Base-by-base conservation (phyloP, 2,888 invertebrate species). In the Microctonus aethiopoides region DNA sequence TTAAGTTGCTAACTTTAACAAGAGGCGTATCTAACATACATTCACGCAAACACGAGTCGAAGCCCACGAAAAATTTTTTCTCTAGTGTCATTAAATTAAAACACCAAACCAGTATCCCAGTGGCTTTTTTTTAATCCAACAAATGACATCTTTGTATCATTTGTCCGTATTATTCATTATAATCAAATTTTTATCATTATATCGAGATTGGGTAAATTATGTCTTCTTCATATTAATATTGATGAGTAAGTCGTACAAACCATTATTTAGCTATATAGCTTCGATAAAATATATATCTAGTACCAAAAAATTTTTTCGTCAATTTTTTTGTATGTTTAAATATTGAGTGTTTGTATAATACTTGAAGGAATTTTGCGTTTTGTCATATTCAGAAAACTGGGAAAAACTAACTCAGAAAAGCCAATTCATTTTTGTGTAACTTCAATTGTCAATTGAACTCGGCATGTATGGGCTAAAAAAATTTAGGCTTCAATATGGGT, bases 101-200 rank as follows among this genome's bases (percentile, higher is more conserved):
- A n/a, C n/a, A n/a, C 66, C 29, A 56, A 51, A 66, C 57, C 59
- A 62, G n/a, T n/a, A 60, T 62, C 70, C 69, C 54, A 54, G 54
- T 26, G 22, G 22, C 36, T 56, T 46, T 11, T 46, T 11, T 22
- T 22, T 66, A 71, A 64, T 51, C 41, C 67, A 56, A 68, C 68
- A 67, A 59, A 29, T 34, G 66, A 68, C 57, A 70, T 52, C 70
- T 60, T n/a, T n/a, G n/a, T n/a, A n/a, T n/a, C n/a, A n/a, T n/a
- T n/a, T n/a, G n/a, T n/a, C n/a, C n/a, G 34, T 68, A 69, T 77
- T 77, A 68, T 77, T 75, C 72, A 72, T 77, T 76, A 77, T 71
- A 74, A 76, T 77, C 66, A 71, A 74, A 72, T 66, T 3, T 39
- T 59, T 70, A 77, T 76, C 74, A 74, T 76, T 73, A 74, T 74